Conservation (phyloP, 2,113 vertebrate genomes). For the Eolophus roseicapilla region DNA sequence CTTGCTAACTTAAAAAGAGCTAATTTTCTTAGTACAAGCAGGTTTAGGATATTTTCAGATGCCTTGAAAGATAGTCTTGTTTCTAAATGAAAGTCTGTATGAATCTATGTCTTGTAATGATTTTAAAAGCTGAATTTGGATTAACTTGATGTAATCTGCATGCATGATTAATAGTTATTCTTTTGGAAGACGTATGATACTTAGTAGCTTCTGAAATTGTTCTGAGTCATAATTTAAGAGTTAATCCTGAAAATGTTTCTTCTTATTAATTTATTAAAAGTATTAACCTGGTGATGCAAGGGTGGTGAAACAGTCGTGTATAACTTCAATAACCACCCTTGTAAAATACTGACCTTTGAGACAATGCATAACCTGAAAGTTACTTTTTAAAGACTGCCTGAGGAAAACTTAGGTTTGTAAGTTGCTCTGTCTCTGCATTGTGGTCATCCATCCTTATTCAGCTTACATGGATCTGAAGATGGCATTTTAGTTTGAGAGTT, state of each 20-base stretch:
- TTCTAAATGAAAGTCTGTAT: neutral
- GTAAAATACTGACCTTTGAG: neutral
- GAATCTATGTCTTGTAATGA: neutral
- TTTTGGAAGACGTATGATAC: neutral
- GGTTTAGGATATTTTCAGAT: neutral
- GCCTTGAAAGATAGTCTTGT: neutral
- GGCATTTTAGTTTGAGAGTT: neutral
- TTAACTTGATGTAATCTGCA: neutral
- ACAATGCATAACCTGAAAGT: neutral
- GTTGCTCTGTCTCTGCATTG: neutral
- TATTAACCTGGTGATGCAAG: neutral
- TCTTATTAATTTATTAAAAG: neutral
- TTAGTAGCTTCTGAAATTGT: neutral
- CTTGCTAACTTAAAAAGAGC: neutral
- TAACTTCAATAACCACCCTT: neutral
- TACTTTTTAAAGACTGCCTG: neutral
- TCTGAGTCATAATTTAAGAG: neutral
- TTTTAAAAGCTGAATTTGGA: neutral
- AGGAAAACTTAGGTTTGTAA: neutral
- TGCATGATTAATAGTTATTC: neutral
- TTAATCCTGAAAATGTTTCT: neutral
- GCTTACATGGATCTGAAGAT: neutral
- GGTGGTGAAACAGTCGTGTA: neutral
- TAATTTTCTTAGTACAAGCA: neutral
- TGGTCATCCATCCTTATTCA: neutral